phyloP scores from a whole-genome alignment of 2,888 invertebrate genomes.

The Xestia sexstrigata region DNA sequence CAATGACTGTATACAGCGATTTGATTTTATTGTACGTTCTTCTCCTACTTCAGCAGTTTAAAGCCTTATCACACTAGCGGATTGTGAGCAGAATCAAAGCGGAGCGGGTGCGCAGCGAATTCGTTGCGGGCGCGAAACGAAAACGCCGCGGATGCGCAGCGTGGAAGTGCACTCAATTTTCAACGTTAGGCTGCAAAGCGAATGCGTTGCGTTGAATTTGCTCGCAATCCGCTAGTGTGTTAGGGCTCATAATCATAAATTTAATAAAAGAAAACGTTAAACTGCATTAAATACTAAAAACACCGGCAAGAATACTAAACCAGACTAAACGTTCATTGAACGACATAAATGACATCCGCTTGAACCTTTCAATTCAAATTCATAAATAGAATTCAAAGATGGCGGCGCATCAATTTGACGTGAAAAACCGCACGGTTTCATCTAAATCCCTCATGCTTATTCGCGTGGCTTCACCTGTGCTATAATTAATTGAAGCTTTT shows the following conservation, averaged over 20 bases:
- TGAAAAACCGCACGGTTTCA: constrained; percentile 47
- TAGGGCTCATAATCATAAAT: no score
- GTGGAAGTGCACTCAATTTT: no score
- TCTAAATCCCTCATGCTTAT: constrained; percentile 60
- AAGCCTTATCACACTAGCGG: no score
- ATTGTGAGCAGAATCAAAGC: no score
- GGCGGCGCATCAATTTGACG: constrained; percentile 34
- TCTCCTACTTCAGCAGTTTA: not conserved
- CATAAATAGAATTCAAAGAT: constrained; percentile 36
- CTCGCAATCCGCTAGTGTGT: no score
- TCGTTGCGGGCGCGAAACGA: no score
- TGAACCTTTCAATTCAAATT: constrained; percentile 12
- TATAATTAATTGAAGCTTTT: constrained; percentile 78
- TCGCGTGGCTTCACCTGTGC: constrained; percentile 71
- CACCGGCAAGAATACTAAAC: not conserved
- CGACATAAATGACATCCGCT: not conserved
- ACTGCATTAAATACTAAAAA: not conserved
- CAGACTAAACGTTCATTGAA: not conserved
- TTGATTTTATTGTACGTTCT: not conserved
- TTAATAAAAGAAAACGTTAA: not conserved
- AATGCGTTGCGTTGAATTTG: no score
- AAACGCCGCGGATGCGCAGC: no score
- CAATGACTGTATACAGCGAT: not conserved
- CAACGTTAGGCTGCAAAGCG: no score
- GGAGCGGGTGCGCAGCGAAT: no score